Base-by-base conservation (phyloP, 2,113 vertebrate species). In the Labrus mixtus region DNA sequence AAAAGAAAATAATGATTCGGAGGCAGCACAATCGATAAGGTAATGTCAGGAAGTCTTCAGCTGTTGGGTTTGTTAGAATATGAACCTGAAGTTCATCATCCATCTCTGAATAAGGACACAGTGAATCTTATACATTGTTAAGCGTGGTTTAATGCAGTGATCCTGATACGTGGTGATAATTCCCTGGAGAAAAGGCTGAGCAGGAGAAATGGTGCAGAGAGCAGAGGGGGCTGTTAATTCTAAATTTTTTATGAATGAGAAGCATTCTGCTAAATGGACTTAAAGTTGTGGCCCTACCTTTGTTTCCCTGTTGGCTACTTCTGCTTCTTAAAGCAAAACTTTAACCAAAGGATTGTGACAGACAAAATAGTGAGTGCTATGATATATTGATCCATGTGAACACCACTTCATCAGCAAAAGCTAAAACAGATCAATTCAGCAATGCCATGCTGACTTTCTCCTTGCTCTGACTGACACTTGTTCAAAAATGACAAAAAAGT, bases 161-260 rank as follows among this genome's bases (percentile, higher is more conserved):
- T 61, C 33, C 41, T 60, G 48, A 65, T 46, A 17, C 10, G 23
- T 70, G 5, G 22, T 37, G 65, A 51, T 53, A 46, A 25, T 8
- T 23, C 37, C 56, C 15, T 11, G 69, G 23, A 70, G 3, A 15
- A 55, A 68, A 60, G 6, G 59, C 29, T 6, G 15, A 69, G 63
- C 1, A 15, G 6, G 39, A 29, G 39, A 60, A 62, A 48, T 19
- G 33, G 51, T 46, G 57, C 41, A 13, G 59, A 51, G 59, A 43
- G 53, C 29, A 37, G 13, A 29, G 37, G 22, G 50, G 50, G 73
- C 43, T 66, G 51, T 81, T 83, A 59, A 81, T 79, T 80, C 53
- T 70, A 13, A 16, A 48, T 48, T 53, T 82, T 79, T 83, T 74
- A 86, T 89, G 73, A 82, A 87, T 82, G 75, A 81, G 71, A 59